Base-by-base conservation (phyloP, 2,113 vertebrate species). In the Petrocephalus zakoni region DNA sequence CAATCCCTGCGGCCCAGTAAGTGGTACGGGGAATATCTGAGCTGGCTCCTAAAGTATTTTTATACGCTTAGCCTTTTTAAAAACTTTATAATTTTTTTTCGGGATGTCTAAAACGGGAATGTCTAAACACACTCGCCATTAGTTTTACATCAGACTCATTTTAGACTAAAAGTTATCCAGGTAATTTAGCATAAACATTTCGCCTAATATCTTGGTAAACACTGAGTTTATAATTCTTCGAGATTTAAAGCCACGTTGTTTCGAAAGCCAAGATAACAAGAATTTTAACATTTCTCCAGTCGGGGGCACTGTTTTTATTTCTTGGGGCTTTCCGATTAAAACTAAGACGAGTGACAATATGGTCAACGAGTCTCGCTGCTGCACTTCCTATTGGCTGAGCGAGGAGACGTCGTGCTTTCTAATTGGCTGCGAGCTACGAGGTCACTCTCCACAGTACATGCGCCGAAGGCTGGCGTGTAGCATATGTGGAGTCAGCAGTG, bases 401-500 rank as follows among this genome's bases (percentile, higher is more conserved):
- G 4, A 52, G 55, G 46, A 64, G 42, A 86, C 81, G 55, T 64
- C 53, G 22, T 22, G 17, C 29, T 52, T 21, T 64, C 47, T 90
- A 25, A 88, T 90, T 90, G 87, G 89, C 49, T 61, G 2, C 7
- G 42, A 82, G 52, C 13, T 17, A 37, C 29, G 53, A 53, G 88
- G 88, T 86, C 83, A 72, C 34, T 85, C 34, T 58, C 42, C 25
- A 64, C 22, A 10, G 58, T 29, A 58, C 88, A 58, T 89, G 88
- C 88, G 88, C 58, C 42, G 47, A 61, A 81, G 61, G 72, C 88
- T 58, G 52, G 52, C 17, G 15, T 68, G 46, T 87, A 47, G 22
- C 42, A 68, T 86, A 47, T 89, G 88, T 89, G 56, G 56, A 86
- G 88, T 85, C 88, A 89, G 88, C 88, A 86, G 82, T 64, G 88